These are phyloP conservation scores for Thunnus maccoyii DNA, from an alignment of 2,113 vertebrate species.

Conservation along the genomic window DNA sequence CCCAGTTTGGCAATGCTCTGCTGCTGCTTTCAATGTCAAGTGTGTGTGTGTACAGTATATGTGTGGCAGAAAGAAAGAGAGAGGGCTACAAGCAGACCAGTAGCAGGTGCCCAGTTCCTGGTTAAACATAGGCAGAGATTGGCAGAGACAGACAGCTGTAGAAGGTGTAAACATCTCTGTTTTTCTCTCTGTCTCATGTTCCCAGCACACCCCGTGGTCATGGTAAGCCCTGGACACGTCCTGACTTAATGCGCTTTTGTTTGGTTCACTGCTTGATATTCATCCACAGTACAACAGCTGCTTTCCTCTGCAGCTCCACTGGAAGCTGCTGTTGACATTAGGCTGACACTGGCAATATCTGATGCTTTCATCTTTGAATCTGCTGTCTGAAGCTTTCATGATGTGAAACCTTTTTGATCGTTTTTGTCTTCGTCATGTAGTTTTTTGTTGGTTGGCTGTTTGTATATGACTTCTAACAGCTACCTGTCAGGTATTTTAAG, in stretches of 20 bases:
- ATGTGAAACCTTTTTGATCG: background rate
- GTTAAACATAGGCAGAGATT: background rate
- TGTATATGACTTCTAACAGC: too few relatives aligned
- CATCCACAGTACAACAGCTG: slow-evolving; percentile 1
- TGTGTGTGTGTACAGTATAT: background rate
- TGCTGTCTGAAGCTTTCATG: background rate
- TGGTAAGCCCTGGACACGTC: background rate
- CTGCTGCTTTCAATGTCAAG: slow-evolving; percentile 26
- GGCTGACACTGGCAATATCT: background rate
- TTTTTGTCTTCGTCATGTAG: background rate
- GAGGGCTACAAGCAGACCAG: slow-evolving; percentile 7
- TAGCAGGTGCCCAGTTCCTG: background rate
- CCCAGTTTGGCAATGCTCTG: slow-evolving; percentile 30
- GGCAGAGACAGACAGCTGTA: background rate
- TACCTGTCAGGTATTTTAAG: background rate
- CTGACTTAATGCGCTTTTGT: slow-evolving; percentile 2
- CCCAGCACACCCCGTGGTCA: background rate
- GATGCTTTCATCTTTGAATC: background rate
- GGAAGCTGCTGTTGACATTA: background rate
- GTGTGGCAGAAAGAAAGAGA: background rate
- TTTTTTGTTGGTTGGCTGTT: too few relatives aligned
- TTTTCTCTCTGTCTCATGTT: background rate
- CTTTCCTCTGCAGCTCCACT: slow-evolving; percentile 3
- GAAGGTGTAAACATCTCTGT: slow-evolving; percentile 20
- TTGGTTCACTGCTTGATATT: slow-evolving; percentile 40